These are phyloP conservation scores for Fratercula arctica DNA, from an alignment of 2,797 vertebrate genomes.

Conservation along the genomic window DNA sequence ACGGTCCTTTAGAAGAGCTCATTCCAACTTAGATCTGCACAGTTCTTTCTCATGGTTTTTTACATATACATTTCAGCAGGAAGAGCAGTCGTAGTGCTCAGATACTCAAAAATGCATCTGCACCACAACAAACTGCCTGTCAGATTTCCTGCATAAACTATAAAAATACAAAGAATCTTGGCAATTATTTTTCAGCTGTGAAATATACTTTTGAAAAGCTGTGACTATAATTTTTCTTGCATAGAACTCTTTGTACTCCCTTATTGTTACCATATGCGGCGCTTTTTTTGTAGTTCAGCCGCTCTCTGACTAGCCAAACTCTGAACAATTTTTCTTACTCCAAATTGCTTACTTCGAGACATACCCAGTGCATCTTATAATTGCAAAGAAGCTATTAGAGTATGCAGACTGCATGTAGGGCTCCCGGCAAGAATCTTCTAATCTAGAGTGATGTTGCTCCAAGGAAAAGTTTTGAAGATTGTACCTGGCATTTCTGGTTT, in stretches of 20 bases:
- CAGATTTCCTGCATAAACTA: neutral
- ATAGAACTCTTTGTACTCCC: constrained; percentile 19
- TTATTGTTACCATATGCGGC: constrained; percentile 42
- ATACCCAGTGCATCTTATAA: neutral
- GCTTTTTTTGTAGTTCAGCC: neutral
- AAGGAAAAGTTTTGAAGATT: neutral
- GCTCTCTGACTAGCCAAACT: neutral
- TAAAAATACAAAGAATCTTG: neutral
- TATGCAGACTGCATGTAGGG: neutral
- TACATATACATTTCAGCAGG: neutral
- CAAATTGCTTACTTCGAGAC: neutral
- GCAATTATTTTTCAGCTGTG: constrained; percentile 41
- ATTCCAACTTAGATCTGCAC: neutral
- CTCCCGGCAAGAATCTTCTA: neutral
- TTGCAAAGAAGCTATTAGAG: neutral
- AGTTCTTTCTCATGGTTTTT: neutral
- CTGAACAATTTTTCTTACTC: neutral
- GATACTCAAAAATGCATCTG: neutral
- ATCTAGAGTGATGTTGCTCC: neutral
- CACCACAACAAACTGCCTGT: constrained; percentile 4
- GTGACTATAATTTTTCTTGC: constrained; percentile 39
- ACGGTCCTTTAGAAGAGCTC: neutral
- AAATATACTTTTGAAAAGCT: constrained; percentile 34
- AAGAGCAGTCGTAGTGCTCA: neutral
- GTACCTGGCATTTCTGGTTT: neutral